Base-by-base conservation (phyloP, 2,888 invertebrate species). In the Torymus tubicola region DNA sequence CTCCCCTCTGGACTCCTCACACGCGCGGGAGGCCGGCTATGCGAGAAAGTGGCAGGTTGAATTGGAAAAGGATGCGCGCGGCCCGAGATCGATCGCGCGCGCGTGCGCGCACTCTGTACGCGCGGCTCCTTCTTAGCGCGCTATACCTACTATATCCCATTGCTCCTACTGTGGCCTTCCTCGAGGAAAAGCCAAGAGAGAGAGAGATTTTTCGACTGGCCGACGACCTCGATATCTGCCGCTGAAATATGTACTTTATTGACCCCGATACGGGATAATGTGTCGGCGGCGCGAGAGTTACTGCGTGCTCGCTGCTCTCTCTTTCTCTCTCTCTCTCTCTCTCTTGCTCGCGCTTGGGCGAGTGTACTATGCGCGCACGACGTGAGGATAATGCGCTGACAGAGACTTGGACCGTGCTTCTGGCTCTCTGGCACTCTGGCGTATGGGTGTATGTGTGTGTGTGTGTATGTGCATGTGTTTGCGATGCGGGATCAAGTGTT, bases 31-130 rank as follows among this genome's bases (percentile, higher is more conserved):
- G 42, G 31, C 31, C 31, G 31, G 5, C 31, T 31, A 8, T 16
- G 53, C 52, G 80, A 24, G 67, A 75, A 75, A 75, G 70, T 71
- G 71, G 57, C 71, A 67, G 75, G 58, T 80, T 57, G 69, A 67
- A 80, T 80, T 58, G 75, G 72, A 53, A 67, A 72, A 80, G 76
- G 80, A 76, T 72, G 72, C 64, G 58, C 71, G 60, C 14, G 57
- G 71, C 61, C 50, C 61, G 61, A 71, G 68, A 80, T 80, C 80
- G 80, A 80, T 80, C 71, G 73, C 63, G 31, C 53, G 53, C 64
- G 42, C 13, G 24, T 12, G 61, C 61, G 61, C 42, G 42, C 8
- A 42, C 42, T 42, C 8, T 42, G 42, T 42, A 21, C 21, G 58
- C 42, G 42, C 42, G 16, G 60, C 67, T 75, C 75, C 65, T 80